These are phyloP conservation scores for Hypomecis atomaria DNA, from an alignment of 2,888 invertebrate species.

Conservation along the genomic window DNA sequence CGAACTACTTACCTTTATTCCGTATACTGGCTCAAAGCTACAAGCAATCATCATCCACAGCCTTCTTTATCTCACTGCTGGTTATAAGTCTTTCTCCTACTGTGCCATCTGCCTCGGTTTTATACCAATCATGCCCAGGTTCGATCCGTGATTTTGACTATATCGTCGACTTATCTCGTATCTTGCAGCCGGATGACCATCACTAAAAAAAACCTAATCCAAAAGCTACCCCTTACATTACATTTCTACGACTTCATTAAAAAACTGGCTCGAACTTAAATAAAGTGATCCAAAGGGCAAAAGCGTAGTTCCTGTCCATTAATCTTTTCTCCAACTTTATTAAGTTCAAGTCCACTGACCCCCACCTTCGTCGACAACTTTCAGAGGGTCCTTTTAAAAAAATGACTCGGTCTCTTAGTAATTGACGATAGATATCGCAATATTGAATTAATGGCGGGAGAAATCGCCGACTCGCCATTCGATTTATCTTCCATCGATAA, in stretches of 20 bases:
- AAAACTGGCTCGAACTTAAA: constrained; percentile 28
- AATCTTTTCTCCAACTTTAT: constrained; percentile 43
- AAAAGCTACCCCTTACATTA: constrained; percentile 20
- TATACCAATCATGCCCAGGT: too few relatives aligned
- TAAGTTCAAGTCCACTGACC: constrained; percentile 43
- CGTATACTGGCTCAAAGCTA: too few relatives aligned
- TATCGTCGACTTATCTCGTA: too few relatives aligned
- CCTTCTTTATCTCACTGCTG: too few relatives aligned
- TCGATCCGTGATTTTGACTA: too few relatives aligned
- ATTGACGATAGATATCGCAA: constrained; percentile 58
- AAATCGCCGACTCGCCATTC: constrained; percentile 53
- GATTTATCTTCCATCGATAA: constrained; percentile 65
- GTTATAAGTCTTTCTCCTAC: too few relatives aligned
- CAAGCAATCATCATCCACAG: too few relatives aligned
- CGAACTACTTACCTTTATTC: too few relatives aligned
- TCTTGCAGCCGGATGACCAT: too few relatives aligned
- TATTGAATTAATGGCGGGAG: constrained; percentile 61
- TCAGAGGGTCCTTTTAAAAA: constrained; percentile 41
- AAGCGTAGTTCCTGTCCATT: constrained; percentile 37
- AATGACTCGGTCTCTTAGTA: constrained; percentile 49
- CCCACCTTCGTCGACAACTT: constrained; percentile 35
- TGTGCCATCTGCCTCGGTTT: too few relatives aligned
- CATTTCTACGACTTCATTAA: constrained; percentile 27
- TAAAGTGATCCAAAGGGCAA: constrained; percentile 31
- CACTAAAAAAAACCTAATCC: constrained; percentile 4